These are phyloP conservation scores for Smithornis capensis DNA, from an alignment of 2,113 vertebrate genomes.

Conservation along the genomic window DNA sequence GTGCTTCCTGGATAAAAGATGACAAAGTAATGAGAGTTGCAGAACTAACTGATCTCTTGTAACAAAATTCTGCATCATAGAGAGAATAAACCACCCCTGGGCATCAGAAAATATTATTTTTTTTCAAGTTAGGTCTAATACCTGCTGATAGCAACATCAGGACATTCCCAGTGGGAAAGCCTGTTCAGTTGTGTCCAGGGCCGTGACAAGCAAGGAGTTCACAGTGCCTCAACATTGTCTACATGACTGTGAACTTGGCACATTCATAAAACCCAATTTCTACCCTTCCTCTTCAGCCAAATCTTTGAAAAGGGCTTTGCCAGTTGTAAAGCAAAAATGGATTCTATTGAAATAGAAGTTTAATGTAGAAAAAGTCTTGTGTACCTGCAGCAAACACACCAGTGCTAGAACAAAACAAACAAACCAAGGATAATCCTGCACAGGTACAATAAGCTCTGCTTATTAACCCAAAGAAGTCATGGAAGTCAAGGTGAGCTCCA, in stretches of 20 bases:
- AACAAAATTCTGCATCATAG: neutral
- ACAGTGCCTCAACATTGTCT: neutral
- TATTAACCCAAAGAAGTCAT: neutral
- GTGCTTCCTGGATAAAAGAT: neutral
- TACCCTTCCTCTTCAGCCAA: neutral
- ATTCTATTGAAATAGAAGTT: neutral
- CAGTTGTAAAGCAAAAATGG: neutral
- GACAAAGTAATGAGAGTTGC: accelerated
- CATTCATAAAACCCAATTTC: neutral
- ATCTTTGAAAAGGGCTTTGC: neutral
- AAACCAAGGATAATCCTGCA: neutral
- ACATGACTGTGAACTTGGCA: neutral
- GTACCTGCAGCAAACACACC: neutral
- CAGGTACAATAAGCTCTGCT: neutral
- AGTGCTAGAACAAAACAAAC: neutral
- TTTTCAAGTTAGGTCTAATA: neutral
- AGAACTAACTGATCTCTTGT: neutral
- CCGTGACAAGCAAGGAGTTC: neutral
- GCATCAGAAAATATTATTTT: neutral
- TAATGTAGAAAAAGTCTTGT: neutral
- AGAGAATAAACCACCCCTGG: neutral
- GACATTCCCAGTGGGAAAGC: neutral
- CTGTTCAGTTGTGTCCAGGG: neutral
- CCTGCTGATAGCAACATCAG: neutral
- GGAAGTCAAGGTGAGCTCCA: neutral